These are phyloP conservation scores for Anseranas semipalmata DNA, from an alignment of 2,113 vertebrate genomes.

Conservation along the genomic window DNA sequence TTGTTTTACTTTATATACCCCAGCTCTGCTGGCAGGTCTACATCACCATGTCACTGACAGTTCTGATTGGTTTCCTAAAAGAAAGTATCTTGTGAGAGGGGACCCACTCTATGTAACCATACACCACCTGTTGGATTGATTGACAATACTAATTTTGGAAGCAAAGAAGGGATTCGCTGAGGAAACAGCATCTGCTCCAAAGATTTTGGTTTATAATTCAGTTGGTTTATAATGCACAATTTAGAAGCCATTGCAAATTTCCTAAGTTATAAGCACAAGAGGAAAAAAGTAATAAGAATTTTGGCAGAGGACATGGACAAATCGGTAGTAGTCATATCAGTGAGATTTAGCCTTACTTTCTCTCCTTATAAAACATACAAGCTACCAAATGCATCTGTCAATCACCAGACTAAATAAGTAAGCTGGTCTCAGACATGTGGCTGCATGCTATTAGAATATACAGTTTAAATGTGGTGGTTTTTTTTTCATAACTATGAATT, in stretches of 20 bases:
- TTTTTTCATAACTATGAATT: not conserved
- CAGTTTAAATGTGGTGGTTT: not conserved
- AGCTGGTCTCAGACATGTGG: constrained; percentile 27
- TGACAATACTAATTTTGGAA: constrained; percentile 77
- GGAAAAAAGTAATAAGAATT: not conserved
- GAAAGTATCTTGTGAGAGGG: constrained; percentile 76
- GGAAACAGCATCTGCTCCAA: constrained; percentile 26
- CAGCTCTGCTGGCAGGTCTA: constrained; percentile 76
- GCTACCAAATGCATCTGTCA: constrained; percentile 78
- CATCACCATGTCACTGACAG: constrained; percentile 63
- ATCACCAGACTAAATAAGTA: constrained; percentile 62
- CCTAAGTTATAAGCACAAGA: not conserved
- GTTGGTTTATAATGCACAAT: not conserved
- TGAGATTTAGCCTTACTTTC: not conserved
- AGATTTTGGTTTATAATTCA: constrained; percentile 19
- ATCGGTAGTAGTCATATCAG: not conserved
- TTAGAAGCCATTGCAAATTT: not conserved
- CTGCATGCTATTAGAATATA: not conserved
- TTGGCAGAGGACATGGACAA: not conserved
- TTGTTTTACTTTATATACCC: constrained; percentile 88
- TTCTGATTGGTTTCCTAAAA: constrained; percentile 81
- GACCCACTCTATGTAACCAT: constrained; percentile 76
- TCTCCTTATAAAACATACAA: constrained; percentile 24
- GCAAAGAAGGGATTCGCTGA: constrained; percentile 58
- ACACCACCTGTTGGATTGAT: constrained; percentile 79